These are phyloP conservation scores for Smittia aterrima DNA, from an alignment of 2,888 invertebrate species.

Conservation along the genomic window DNA sequence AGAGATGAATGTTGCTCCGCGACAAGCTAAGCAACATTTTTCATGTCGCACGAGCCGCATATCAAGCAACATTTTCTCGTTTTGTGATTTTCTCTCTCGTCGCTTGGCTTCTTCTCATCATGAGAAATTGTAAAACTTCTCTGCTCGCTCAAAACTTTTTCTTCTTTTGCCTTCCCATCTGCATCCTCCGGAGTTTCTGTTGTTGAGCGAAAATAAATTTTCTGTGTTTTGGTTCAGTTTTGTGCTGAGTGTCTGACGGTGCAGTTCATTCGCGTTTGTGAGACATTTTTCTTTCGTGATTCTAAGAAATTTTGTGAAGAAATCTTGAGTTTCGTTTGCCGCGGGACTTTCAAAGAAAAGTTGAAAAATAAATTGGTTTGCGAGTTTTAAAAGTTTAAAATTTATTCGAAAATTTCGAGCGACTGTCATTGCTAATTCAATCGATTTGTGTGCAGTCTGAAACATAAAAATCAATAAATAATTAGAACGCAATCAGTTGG, in stretches of 20 bases:
- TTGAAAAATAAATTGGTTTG: neutral
- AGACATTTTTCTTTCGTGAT: neutral
- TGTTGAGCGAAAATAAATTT: conserved; percentile 3
- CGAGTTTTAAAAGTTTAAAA: neutral
- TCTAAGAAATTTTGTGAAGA: neutral
- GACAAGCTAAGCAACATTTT: neutral
- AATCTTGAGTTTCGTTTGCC: conserved; percentile 2
- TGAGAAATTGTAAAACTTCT: neutral
- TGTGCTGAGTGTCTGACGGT: conserved; percentile 1
- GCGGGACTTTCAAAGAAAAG: neutral
- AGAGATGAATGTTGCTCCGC: neutral
- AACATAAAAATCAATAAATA: conserved; percentile 21
- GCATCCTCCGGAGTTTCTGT: neutral
- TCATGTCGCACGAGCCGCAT: neutral
- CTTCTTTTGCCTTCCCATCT: conserved; percentile 9
- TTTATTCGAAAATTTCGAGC: neutral
- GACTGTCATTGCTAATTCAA: neutral
- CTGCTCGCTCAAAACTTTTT: conserved; percentile 6
- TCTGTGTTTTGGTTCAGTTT: conserved; percentile 3
- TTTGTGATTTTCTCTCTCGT: neutral
- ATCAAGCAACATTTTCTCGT: neutral
- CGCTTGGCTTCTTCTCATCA: neutral
- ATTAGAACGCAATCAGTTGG: conserved; percentile 2
- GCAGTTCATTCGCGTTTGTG: neutral
- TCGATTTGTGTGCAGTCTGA: neutral